Percentiles rank a stretch among this genome's conserved stretches.
phyloP scores from a whole-genome alignment of 2,113 vertebrate species.

The Macrotis lagotis region DNA sequence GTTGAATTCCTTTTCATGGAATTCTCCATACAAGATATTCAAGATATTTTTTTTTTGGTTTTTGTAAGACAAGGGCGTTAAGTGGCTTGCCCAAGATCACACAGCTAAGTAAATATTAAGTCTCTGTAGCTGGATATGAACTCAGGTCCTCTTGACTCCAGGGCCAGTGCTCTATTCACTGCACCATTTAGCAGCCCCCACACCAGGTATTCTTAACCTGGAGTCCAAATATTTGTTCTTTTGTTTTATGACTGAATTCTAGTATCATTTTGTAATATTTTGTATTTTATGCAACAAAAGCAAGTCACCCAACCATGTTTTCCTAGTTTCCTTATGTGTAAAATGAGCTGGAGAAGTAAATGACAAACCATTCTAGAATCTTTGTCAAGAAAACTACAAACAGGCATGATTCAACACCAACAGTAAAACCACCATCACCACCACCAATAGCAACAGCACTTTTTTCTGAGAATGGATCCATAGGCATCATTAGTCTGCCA shows the following conservation, averaged over 20 bases:
- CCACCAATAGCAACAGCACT: not conserved
- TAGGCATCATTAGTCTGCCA: not conserved
- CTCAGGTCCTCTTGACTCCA: no score
- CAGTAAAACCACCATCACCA: no score
- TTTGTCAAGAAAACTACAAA: not conserved
- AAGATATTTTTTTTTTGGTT: no score
- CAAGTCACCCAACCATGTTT: not conserved
- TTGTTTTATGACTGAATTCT: not conserved
- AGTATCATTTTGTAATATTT: not conserved
- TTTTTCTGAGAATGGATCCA: not conserved
- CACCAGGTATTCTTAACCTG: not conserved
- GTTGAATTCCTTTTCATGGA: not conserved
- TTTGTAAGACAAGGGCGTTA: no score
- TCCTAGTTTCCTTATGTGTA: not conserved
- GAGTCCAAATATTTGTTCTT: not conserved
- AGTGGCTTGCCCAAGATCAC: no score
- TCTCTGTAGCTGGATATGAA: no score
- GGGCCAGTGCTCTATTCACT: no score
- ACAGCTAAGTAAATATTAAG: no score
- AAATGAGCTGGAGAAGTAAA: not conserved
- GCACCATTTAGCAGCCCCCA: no score
- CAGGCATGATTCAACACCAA: not conserved
- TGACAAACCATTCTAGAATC: not conserved
- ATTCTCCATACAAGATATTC: no score
- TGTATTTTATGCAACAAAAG: not conserved